Percentiles rank a stretch among this genome's conserved stretches.
These are phyloP conservation scores for Thumatha senex DNA, from an alignment of 2,888 invertebrate genomes.

Conservation along the genomic window DNA sequence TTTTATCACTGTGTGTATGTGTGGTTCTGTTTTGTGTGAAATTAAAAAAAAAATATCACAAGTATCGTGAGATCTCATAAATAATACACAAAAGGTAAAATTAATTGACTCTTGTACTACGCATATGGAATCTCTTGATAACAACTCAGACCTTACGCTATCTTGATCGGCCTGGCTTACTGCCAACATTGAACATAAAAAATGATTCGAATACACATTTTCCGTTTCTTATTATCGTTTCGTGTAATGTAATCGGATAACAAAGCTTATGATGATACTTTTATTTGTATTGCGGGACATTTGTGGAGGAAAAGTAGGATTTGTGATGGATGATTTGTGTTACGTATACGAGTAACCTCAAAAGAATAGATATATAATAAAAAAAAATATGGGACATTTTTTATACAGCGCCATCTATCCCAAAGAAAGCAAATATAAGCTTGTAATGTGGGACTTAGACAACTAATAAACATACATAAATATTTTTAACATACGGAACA, in stretches of 20 bases:
- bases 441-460: too few relatives aligned
- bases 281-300: not conserved
- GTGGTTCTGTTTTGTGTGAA: too few relatives aligned
- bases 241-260: not conserved
- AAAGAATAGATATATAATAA: too few relatives aligned
- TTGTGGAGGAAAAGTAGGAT: too few relatives aligned
- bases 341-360: too few relatives aligned
- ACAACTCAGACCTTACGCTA: not conserved
- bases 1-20: too few relatives aligned
- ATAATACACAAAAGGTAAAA: not conserved
- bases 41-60: not conserved
- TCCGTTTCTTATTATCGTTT: not conserved
- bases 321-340: too few relatives aligned
- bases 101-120: not conserved
- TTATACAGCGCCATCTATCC: too few relatives aligned
- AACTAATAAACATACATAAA: too few relatives aligned
- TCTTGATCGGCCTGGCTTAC: not conserved
- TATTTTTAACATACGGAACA: too few relatives aligned
- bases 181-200: constrained; percentile 5
- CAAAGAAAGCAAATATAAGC: too few relatives aligned
- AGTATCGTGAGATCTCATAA: not conserved
- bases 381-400: too few relatives aligned
- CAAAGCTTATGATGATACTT: not conserved
- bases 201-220: not conserved
- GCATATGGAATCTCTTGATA: not conserved